Percentiles rank a stretch among this genome's conserved stretches.
Conservation (phyloP, 2,797 vertebrate species). For the Sebastes kiyomatsui region DNA sequence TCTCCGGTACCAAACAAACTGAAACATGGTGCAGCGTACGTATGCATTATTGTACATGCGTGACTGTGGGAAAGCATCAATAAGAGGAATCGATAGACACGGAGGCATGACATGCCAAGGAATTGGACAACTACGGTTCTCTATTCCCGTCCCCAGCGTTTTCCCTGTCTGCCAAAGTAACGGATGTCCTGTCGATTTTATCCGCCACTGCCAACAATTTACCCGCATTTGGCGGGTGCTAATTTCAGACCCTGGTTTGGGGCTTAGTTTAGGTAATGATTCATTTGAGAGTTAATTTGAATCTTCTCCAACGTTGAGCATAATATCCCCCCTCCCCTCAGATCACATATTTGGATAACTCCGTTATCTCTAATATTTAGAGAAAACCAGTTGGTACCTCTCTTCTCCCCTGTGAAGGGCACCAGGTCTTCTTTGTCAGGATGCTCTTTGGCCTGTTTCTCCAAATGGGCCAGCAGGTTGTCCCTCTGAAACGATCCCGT, state of each 20-base stretch:
- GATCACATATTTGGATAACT: not conserved
- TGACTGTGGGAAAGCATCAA: fast-evolving
- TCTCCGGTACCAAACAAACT: too few relatives aligned
- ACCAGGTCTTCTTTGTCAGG: slow-evolving; percentile 95
- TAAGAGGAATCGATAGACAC: too few relatives aligned
- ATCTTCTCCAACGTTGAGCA: not conserved
- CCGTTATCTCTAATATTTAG: not conserved
- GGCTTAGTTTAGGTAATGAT: not conserved
- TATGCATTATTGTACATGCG: fast-evolving
- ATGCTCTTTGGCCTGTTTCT: slow-evolving; percentile 95
- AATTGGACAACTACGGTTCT: too few relatives aligned
- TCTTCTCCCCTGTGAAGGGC: slow-evolving; percentile 96
- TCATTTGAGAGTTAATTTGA: not conserved
- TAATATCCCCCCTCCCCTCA: not conserved
- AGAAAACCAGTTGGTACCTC: slow-evolving; percentile 81
- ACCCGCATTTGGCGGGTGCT: too few relatives aligned
- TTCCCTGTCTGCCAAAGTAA: too few relatives aligned
- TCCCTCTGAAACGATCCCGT: slow-evolving; percentile 94
- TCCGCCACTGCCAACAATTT: too few relatives aligned
- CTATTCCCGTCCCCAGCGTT: too few relatives aligned
- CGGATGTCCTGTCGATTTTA: too few relatives aligned
- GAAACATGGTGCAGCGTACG: too few relatives aligned
- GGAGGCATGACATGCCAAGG: too few relatives aligned
- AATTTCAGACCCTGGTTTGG: too few relatives aligned
- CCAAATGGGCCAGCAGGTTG: slow-evolving; percentile 93